Percentiles rank a stretch among this genome's conserved stretches.
phyloP scores from a whole-genome alignment of 2,888 invertebrate genomes.

The Eudasyphora cyanicolor region DNA sequence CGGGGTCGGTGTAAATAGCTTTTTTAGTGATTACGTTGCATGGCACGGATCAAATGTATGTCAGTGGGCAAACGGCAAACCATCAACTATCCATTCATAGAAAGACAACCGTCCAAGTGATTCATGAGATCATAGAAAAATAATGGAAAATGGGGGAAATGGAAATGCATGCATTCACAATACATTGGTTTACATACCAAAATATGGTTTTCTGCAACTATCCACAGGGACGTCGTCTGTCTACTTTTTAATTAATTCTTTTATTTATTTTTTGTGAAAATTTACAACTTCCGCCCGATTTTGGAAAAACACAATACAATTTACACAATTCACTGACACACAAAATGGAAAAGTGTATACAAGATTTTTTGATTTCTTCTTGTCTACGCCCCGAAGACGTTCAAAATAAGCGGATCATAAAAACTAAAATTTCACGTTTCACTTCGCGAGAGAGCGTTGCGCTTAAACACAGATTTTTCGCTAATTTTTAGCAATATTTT shows the following conservation, averaged over 20 bases:
- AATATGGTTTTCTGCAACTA: background rate
- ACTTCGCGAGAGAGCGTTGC: background rate
- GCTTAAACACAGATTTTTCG: background rate
- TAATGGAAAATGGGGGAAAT: background rate
- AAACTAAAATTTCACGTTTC: background rate
- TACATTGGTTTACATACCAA: background rate
- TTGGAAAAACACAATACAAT: background rate
- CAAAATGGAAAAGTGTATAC: conserved; percentile 27
- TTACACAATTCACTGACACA: background rate
- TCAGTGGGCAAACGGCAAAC: conserved; percentile 10
- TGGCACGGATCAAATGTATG: conserved; percentile 26
- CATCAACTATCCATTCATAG: background rate
- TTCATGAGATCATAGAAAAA: conserved; percentile 11
- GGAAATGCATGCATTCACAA: background rate
- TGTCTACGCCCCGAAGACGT: conserved; percentile 37
- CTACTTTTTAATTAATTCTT: too few relatives aligned
- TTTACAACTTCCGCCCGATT: too few relatives aligned
- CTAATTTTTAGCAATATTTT: conserved; percentile 11
- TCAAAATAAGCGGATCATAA: background rate
- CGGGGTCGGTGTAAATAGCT: background rate
- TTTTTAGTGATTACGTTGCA: conserved; percentile 21
- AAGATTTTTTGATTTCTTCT: conserved; percentile 19
- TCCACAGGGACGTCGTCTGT: background rate
- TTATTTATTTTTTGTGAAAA: too few relatives aligned
- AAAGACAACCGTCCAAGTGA: background rate